Base-by-base conservation (phyloP, 1,140 invertebrate genomes). In the Drosophila sechellia region DNA sequence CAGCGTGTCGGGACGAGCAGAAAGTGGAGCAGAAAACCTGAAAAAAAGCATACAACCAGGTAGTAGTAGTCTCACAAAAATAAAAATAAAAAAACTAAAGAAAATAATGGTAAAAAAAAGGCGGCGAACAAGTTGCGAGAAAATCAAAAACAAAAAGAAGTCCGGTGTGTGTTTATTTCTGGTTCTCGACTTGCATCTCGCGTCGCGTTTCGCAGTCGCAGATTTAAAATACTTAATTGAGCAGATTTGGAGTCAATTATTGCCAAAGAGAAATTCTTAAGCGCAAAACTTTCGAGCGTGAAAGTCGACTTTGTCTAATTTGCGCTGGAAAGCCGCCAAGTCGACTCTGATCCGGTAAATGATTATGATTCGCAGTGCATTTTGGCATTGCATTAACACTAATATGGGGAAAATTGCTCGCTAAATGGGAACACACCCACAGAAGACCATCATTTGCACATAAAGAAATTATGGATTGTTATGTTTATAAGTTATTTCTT, bases 241-340 rank as follows among this genome's bases (percentile, higher is more conserved):
- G 77, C 60, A 65, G 84, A 87, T 89, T 87, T 87, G 56, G 78
- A 74, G 84, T 89, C 84, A 87, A 84, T 89, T 87, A 87, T 73
- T 77, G 79, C 79, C 79, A 89, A 87, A 87, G 84, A 87, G 84
- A 89, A 87, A 87, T 87, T 87, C 84, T 87, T 70, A 56, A 77
- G 55, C 76, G 59, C 43, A 55, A 72, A 75, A 87, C 81, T 86
- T 86, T 86, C 81, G 75, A 75, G 46, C 71, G 83, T 75, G 79
- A 86, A 87, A 87, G 83, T 87, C 64, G 78, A 52, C 52, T 81
- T 57, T 80, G 64, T 78, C 81, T 64, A 81, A 85, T 86, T 86
- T 70, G 65, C 53, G 54, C 53, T 76, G 55, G 60, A 63, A 59
- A 79, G 76, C 57, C 56, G 60, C 46, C 72, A 63, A 42, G 39